These are phyloP conservation scores for Hemibates koningsi DNA, from an alignment of 2,113 vertebrate species.

Conservation along the genomic window DNA sequence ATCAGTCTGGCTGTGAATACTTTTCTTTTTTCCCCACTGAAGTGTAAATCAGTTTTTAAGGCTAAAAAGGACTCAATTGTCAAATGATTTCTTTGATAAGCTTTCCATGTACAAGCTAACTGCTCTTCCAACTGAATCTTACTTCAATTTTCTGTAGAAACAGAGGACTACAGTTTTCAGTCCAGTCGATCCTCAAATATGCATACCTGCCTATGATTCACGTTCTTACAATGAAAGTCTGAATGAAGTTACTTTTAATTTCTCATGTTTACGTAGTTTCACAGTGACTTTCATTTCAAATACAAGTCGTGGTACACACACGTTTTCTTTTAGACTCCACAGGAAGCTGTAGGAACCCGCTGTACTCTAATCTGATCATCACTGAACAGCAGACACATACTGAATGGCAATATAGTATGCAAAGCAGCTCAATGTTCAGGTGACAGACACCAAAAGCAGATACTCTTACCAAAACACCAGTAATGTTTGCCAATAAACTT, in stretches of 20 bases:
- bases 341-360: neutral
- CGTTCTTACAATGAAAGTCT: neutral
- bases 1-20: constrained; percentile 8
- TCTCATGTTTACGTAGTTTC: neutral
- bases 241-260: neutral
- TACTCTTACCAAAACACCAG: neutral
- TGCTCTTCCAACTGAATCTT: neutral
- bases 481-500: neutral
- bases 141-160: neutral
- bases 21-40: neutral
- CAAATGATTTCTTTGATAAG: neutral
- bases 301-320: neutral
- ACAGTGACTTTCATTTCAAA: neutral
- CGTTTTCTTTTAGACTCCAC: neutral
- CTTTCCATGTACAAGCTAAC: neutral
- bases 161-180: neutral
- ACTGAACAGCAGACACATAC: neutral
- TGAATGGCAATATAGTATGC: neutral
- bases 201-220: neutral
- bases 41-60: neutral
- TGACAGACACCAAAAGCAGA: neutral
- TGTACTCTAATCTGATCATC: neutral
- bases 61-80: neutral
- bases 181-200: neutral
- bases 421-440: neutral